Conservation (phyloP, 2,888 invertebrate species). For the Lepidocyrtinus sp. region DNA sequence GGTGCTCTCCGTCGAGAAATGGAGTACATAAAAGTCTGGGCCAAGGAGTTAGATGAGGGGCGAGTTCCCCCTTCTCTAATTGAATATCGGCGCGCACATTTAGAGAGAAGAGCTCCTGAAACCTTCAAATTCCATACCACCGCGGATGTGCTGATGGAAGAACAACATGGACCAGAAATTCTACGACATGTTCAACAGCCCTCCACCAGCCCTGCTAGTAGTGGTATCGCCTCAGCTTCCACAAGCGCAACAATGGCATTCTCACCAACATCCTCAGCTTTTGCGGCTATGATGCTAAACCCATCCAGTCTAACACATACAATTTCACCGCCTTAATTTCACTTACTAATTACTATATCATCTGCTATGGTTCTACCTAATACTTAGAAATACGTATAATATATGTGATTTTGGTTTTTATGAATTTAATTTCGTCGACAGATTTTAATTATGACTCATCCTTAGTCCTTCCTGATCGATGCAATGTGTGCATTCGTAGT, state of each 20-base stretch:
- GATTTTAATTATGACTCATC: too few relatives aligned
- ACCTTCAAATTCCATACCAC: conserved; percentile 76
- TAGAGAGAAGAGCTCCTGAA: conserved; percentile 78
- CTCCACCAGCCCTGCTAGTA: conserved; percentile 41
- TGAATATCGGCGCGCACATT: conserved; percentile 59
- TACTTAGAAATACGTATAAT: too few relatives aligned
- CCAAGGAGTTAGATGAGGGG: conserved; percentile 85
- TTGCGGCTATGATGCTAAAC: conserved; percentile 58
- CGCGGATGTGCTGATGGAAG: conserved; percentile 52
- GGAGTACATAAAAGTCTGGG: conserved; percentile 86
- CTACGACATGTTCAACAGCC: conserved; percentile 19
- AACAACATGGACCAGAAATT: conserved; percentile 28
- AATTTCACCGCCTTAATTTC: conserved; percentile 60
- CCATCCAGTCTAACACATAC: conserved; percentile 52
- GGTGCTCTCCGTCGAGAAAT: conserved; percentile 89
- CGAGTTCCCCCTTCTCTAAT: conserved; percentile 83
- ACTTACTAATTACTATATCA: too few relatives aligned
- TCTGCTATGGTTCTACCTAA: too few relatives aligned
- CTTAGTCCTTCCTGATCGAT: too few relatives aligned
- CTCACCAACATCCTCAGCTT: conserved; percentile 54
- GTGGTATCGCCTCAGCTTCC: conserved; percentile 54
- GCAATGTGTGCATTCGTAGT: too few relatives aligned
- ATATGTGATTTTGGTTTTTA: too few relatives aligned
- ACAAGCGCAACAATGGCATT: conserved; percentile 54
- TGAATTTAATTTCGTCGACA: too few relatives aligned